Evolutionary conservation across 2,113 vertebrate genomes (phyloP).

Genomic region (Progne subis): DNA sequence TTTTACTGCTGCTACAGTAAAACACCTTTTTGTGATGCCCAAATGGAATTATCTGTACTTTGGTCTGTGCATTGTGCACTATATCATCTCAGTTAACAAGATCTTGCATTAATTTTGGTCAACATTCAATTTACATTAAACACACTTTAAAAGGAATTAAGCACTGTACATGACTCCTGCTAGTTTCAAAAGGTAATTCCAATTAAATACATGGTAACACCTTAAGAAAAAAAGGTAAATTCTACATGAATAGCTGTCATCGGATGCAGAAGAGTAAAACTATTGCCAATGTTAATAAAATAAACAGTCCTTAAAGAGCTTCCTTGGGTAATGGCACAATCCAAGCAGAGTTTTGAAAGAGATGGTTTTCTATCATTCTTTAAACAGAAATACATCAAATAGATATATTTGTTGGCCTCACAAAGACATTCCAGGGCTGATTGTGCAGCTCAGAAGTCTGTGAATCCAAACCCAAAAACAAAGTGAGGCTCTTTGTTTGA

Average conservation of each 20-base stretch:
- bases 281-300: neutral
- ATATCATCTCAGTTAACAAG: neutral
- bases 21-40: neutral
- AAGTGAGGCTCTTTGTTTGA: neutral
- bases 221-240: neutral
- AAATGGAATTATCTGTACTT: neutral
- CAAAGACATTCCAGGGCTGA: neutral
- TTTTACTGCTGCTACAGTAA: neutral
- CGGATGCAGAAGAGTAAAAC: neutral
- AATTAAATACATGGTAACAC: neutral
- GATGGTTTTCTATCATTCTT: neutral
- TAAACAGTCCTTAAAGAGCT: neutral
- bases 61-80: neutral
- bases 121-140: neutral
- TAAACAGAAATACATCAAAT: neutral
- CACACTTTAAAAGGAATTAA: neutral
- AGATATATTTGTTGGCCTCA: neutral
- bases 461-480: neutral
- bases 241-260: neutral
- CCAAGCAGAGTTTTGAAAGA: neutral
- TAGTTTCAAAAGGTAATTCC: neutral
- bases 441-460: neutral
- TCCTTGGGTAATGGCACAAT: neutral
- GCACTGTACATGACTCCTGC: neutral
- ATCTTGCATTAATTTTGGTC: neutral